Conservation (phyloP, 2,797 vertebrate genomes). For the Neostethus bicornis region DNA sequence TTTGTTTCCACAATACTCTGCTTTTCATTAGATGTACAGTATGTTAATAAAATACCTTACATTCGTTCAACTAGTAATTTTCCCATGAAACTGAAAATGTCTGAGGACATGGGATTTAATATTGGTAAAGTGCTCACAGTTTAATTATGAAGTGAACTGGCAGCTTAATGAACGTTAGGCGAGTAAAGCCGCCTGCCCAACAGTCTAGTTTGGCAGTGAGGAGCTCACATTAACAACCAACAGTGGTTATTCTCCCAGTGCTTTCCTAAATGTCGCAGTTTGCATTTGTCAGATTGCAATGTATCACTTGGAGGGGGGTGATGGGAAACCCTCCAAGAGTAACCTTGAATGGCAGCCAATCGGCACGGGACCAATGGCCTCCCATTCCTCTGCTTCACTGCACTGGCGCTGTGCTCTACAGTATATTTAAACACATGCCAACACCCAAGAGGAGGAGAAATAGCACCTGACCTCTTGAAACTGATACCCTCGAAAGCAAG, state of each 20-base stretch:
- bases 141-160: conserved; percentile 52
- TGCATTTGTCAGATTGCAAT: conserved; percentile 83
- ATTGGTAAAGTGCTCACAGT: conserved; percentile 18
- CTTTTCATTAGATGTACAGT: neutral
- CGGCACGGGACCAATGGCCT: conserved; percentile 77
- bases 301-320: conserved; percentile 81
- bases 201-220: conserved; percentile 72
- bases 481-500: conserved; percentile 78
- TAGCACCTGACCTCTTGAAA: conserved; percentile 80
- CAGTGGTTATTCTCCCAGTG: conserved; percentile 75
- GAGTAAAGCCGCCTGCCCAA: conserved; percentile 59
- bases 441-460: conserved; percentile 72
- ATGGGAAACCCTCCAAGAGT: conserved; percentile 81
- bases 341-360: conserved; percentile 83
- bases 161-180: conserved; percentile 64
- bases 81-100: conserved; percentile 23
- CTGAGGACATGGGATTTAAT: conserved; percentile 3
- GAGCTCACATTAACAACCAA: conserved; percentile 66
- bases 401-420: conserved; percentile 60
- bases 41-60: neutral
- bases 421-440: conserved; percentile 79
- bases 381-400: conserved; percentile 64
- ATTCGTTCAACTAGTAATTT: conserved; percentile 8
- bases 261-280: conserved; percentile 83
- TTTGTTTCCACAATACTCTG: conserved; percentile 10